A percentile compares a stretch with the other conserved stretches of the same genome.
Evolutionary conservation across 2,888 invertebrate species (phyloP).

Genomic region (Microctonus aethiopoides): DNA sequence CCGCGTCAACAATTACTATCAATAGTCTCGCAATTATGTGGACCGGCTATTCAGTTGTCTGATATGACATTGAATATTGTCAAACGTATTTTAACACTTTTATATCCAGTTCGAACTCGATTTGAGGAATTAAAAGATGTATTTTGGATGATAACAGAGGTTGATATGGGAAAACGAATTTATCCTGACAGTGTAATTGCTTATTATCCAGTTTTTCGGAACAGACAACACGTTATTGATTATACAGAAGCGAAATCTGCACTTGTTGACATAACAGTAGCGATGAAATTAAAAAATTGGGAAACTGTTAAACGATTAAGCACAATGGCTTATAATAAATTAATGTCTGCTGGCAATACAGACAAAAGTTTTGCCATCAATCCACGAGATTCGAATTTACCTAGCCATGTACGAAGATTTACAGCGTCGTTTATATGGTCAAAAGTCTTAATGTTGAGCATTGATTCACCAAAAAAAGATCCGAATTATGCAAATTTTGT

Average conservation of each 20-base stretch:
- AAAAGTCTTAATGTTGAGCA: slow-evolving; percentile 56
- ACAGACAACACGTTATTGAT: slow-evolving; percentile 49
- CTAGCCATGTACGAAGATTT: slow-evolving; percentile 54
- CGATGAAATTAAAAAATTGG: slow-evolving; percentile 54
- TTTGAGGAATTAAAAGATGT: slow-evolving; percentile 47
- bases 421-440: slow-evolving; percentile 53
- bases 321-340: slow-evolving; percentile 44
- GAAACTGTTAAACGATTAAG: slow-evolving; percentile 46
- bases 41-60: slow-evolving; percentile 50
- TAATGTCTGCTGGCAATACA: slow-evolving; percentile 35
- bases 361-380: background rate
- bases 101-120: slow-evolving; percentile 55
- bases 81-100: slow-evolving; percentile 53
- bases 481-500: background rate
- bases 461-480: slow-evolving; percentile 59
- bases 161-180: slow-evolving; percentile 48
- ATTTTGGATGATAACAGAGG: slow-evolving; percentile 48
- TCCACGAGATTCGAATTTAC: slow-evolving; percentile 42
- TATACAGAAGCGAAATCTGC: slow-evolving; percentile 49
- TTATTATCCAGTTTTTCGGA: slow-evolving; percentile 56
- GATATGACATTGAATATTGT: slow-evolving; percentile 46
- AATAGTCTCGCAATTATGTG: slow-evolving; percentile 40
- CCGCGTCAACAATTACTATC: slow-evolving; percentile 45
- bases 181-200: slow-evolving; percentile 47
- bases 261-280: slow-evolving; percentile 37